Base-by-base conservation (phyloP, 2,888 invertebrate species). In the Pimpla rufipes region DNA sequence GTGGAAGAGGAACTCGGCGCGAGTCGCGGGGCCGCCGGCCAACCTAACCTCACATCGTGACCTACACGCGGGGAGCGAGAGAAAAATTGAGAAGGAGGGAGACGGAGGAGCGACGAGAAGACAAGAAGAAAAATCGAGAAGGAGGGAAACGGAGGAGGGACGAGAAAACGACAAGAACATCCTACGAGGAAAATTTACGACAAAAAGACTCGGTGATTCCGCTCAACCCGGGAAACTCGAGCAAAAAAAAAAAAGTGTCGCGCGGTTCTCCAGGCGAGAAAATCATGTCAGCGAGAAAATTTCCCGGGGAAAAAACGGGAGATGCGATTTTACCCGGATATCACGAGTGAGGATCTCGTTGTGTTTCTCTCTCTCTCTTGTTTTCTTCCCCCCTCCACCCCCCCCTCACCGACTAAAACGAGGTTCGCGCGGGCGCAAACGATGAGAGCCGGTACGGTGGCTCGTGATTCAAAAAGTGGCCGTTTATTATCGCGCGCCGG, bases 1-100 rank as follows among this genome's bases (percentile, higher is more conserved):
- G 55, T 71, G 52, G 42, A 68, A 62, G 10, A 42, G 13, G 37
- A 40, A 37, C 8, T 35, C 29, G 57, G 4, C 7, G 29, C 1
- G 18, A n/a, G 7, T 35, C 11, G 23, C 29, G 10, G n/a, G 42
- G 8, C 29, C 5, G 29, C 13, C 13, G n/a, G 37, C 16, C 16
- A 40, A 16, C 23, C n/a, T 18, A 7, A 57, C 21, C 11, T 55
- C 70, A 29, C 29, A 70, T 75, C 79, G 66, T 76, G 79, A 76
- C 79, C 71, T 76, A 74, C 68, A 74, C 35, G n/a, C 7, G 40
- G n/a, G 18, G 23, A 52, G 16, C 29, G 13, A 62, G 18, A 50
- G 13, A 50, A 57, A 45, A 18, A 5, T 29, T 3, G 29, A 16
- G 8, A 45, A 64, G 42, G n/a, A n/a, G n/a, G n/a, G n/a, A n/a